phyloP scores from a whole-genome alignment of 2,888 invertebrate species.

The Ophraella communa region DNA sequence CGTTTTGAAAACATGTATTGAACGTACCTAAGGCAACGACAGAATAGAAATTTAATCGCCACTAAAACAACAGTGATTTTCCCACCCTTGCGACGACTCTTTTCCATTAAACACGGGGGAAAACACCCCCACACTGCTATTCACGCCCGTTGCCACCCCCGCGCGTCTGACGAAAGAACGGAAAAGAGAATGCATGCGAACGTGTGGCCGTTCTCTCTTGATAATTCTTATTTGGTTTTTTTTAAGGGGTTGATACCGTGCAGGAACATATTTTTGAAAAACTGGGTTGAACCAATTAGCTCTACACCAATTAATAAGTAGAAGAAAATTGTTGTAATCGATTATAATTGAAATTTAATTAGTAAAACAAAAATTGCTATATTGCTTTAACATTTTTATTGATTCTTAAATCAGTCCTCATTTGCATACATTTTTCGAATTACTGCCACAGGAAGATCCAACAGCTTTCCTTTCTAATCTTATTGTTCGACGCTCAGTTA shows the following conservation, averaged over 20 bases:
- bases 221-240: not conserved
- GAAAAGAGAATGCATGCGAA: not conserved
- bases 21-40: constrained; percentile 5
- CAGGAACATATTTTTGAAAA: not conserved
- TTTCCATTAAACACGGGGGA: constrained; percentile 30
- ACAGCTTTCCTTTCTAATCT: too few relatives aligned
- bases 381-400: too few relatives aligned
- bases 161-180: not conserved
- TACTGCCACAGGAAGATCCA: too few relatives aligned
- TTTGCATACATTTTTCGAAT: too few relatives aligned
- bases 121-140: constrained; percentile 27
- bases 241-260: not conserved
- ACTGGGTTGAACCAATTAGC: too few relatives aligned
- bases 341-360: too few relatives aligned
- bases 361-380: too few relatives aligned
- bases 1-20: constrained; percentile 8
- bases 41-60: constrained; percentile 28
- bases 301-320: too few relatives aligned
- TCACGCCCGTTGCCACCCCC: constrained; percentile 12
- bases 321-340: too few relatives aligned
- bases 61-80: constrained; percentile 30
- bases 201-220: not conserved
- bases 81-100: constrained; percentile 28
- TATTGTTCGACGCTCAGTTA: too few relatives aligned
- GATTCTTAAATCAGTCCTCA: too few relatives aligned